Conservation (phyloP, 2,113 vertebrate genomes). For the Cyphomyrus plagiostoma region DNA sequence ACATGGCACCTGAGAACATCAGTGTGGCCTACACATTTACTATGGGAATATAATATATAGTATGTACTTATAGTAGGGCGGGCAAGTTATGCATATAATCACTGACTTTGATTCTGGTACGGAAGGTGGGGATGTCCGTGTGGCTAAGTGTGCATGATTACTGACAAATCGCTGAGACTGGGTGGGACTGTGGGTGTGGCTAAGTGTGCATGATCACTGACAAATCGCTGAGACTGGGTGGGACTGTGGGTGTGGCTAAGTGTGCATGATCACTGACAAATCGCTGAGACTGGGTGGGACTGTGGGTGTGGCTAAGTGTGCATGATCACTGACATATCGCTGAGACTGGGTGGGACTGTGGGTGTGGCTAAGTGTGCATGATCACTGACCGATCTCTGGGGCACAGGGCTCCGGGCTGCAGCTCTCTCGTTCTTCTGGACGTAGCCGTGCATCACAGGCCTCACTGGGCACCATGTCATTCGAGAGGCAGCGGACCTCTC, state of each 20-base stretch:
- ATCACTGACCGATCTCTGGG: slow-evolving; percentile 74
- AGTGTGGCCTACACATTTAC: neutral
- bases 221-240: neutral
- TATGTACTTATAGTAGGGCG: neutral
- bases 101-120: neutral
- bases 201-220: neutral
- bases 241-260: neutral
- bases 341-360: neutral
- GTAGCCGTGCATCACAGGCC: slow-evolving; percentile 67
- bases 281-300: neutral
- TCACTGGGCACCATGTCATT: slow-evolving; percentile 73
- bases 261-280: neutral
- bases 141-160: neutral
- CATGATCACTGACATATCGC: neutral
- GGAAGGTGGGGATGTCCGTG: neutral
- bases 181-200: neutral
- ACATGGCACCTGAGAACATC: neutral
- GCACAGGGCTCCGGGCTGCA: slow-evolving; percentile 81
- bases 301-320: neutral
- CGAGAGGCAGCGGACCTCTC: slow-evolving; percentile 84
- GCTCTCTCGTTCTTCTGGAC: slow-evolving; percentile 68
- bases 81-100: neutral
- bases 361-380: neutral
- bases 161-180: neutral
- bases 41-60: neutral